These are phyloP conservation scores for Lacerta viridis DNA, from an alignment of 2,797 vertebrate genomes.

Conservation along the genomic window DNA sequence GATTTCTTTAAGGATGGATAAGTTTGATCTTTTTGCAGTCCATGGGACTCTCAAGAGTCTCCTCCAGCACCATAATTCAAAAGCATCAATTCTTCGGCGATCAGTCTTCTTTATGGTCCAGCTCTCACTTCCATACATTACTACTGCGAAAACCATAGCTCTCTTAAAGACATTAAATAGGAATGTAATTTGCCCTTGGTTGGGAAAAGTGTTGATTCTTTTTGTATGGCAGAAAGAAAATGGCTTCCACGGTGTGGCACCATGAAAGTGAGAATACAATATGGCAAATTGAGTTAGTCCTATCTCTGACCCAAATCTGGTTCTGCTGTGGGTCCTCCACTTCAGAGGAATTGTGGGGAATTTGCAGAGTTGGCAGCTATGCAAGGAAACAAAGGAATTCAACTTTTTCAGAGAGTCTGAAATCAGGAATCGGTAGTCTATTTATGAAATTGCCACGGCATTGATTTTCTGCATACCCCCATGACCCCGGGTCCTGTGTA, in stretches of 20 bases:
- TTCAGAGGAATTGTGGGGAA: not conserved
- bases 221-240: not conserved
- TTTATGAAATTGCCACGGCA: conserved; percentile 17
- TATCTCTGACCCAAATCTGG: not conserved
- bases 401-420: conserved; percentile 9
- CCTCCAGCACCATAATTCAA: no score
- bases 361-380: not conserved
- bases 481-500: conserved; percentile 37
- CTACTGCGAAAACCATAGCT: no score
- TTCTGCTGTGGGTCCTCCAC: not conserved
- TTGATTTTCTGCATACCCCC: conserved; percentile 27
- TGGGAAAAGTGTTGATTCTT: not conserved
- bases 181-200: not conserved
- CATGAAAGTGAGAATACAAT: not conserved
- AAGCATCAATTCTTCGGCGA: no score
- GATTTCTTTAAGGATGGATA: no score
- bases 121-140: no score
- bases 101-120: no score
- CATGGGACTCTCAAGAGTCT: no score
- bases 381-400: not conserved
- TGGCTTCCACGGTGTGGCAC: not conserved
- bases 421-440: conserved; percentile 19
- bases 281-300: not conserved
- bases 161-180: not conserved
- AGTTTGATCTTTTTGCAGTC: no score